phyloP scores from a whole-genome alignment of 2,888 invertebrate species.

The Drosophila eohydei region DNA sequence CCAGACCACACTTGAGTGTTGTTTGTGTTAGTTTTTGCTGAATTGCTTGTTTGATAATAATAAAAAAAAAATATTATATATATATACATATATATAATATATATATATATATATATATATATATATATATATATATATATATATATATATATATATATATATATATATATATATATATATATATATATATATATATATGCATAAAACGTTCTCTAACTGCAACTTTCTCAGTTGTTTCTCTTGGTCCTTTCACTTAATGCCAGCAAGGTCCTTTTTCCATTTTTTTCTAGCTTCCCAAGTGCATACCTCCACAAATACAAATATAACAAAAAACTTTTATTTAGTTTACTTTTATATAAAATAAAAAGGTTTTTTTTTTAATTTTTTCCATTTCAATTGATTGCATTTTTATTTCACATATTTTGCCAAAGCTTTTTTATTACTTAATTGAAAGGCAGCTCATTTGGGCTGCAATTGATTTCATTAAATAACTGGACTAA shows the following conservation, averaged over 20 bases:
- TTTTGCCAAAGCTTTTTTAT: neutral
- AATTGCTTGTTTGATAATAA: conserved; percentile 71
- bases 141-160: neutral
- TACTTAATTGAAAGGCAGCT: conserved; percentile 14
- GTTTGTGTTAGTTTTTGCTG: conserved; percentile 78
- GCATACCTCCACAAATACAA: conserved; percentile 1
- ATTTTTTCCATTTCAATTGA: conserved; percentile 5
- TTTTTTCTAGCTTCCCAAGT: conserved; percentile 1
- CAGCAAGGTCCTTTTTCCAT: neutral
- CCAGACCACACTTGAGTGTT: conserved; percentile 73
- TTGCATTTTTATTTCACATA: conserved; percentile 10
- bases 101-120: neutral
- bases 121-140: neutral
- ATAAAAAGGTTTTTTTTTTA: neutral
- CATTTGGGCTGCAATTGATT: conserved; percentile 2
- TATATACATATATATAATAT: neutral
- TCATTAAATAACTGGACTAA: conserved; percentile 7
- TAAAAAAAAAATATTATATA: conserved; percentile 47
- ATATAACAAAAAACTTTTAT: conserved; percentile 2
- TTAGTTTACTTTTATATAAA: neutral
- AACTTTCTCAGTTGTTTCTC: conserved; percentile 31
- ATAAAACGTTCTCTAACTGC: conserved; percentile 7
- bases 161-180: conserved; percentile 15
- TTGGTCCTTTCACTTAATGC: conserved; percentile 23
- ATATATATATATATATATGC: neutral